These are phyloP conservation scores for Oreochromis spilurus DNA, from an alignment of 2,113 vertebrate genomes.

Conservation along the genomic window DNA sequence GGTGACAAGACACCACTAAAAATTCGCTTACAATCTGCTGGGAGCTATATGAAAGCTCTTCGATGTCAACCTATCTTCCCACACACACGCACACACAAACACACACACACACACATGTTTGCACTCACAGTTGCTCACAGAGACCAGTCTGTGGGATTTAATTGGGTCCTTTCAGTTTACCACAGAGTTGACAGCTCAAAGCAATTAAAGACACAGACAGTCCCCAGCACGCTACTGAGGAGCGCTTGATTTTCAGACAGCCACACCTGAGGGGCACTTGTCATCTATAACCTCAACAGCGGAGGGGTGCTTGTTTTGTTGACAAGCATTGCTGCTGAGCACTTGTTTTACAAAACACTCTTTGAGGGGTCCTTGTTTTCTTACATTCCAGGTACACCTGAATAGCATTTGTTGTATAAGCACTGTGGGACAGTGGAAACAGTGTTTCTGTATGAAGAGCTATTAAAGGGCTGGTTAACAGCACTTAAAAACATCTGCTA, in stretches of 20 bases:
- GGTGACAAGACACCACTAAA: conserved; percentile 38
- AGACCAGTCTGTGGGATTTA: conserved; percentile 59
- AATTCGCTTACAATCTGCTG: conserved; percentile 39
- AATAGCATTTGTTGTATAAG: not conserved
- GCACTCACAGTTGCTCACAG: conserved; percentile 12
- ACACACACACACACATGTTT: not conserved
- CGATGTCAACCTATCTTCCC: not conserved
- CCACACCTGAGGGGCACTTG: conserved; percentile 58
- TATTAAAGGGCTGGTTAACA: not conserved
- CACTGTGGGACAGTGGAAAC: not conserved
- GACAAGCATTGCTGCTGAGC: conserved; percentile 40
- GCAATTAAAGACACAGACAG: conserved; percentile 69
- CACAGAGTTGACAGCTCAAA: conserved; percentile 67
- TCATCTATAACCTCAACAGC: conserved; percentile 48
- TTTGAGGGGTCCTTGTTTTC: conserved; percentile 23
- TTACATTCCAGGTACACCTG: not conserved
- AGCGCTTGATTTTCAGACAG: conserved; percentile 59
- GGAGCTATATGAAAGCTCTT: conserved; percentile 28
- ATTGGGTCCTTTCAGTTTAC: conserved; percentile 69
- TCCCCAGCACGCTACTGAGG: conserved; percentile 30
- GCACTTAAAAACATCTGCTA: not conserved
- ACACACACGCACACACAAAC: not conserved
- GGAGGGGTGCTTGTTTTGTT: conserved; percentile 54
- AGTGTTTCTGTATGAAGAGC: not conserved
- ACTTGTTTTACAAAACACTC: conserved; percentile 42